Base-by-base conservation (phyloP, 2,113 vertebrate genomes). In the Pardalotus punctatus region DNA sequence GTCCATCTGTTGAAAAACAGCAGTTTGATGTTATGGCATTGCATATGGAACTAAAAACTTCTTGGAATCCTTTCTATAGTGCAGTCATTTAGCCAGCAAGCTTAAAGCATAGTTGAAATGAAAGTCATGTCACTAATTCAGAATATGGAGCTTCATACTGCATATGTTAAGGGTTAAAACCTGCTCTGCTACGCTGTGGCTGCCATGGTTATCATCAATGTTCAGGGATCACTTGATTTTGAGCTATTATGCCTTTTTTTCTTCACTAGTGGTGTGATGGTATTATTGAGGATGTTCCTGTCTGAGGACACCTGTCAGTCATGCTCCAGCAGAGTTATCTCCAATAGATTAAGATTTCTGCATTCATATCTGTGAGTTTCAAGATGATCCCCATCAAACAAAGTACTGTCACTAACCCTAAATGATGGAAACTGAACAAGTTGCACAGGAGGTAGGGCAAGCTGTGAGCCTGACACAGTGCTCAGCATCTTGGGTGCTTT, bases 361-460 rank as follows among this genome's bases (percentile, higher is more conserved):
- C 7, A 0, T 72, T 82, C 50, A 2, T 54, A 14, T 64, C n/a
- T 35, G 23, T 31, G 47, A 21, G 24, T 43, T 81, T 50, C 50
- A 27, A 31, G 87, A 33, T 2, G 5, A 25, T 64, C 28, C 40
- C 4, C 23, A 29, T 69, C 33, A 50, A 73, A 86, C 21, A 33
- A 23, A 57, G 42, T 15, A 25, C 16, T 4, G 16, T 69, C 64
- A 19, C 50, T 65, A 36, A 13, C 22, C 36, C 18, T 27, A 10
- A 31, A 2, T 23, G 42, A 3, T 54, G 50, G 48, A 97, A 98
- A 96, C 93, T 5, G 58, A 76, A 31, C 11, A 18, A 66, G 12
- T 51, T 33, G 38, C 61, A 14, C 64, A 51, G 8, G 58, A 43
- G 36, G 80, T 2, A 6, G 40, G 25, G 17, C 17, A 66, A 22